Evolutionary conservation across 2,797 vertebrate species (phyloP).

Genomic region (Urophycis tenuis): DNA sequence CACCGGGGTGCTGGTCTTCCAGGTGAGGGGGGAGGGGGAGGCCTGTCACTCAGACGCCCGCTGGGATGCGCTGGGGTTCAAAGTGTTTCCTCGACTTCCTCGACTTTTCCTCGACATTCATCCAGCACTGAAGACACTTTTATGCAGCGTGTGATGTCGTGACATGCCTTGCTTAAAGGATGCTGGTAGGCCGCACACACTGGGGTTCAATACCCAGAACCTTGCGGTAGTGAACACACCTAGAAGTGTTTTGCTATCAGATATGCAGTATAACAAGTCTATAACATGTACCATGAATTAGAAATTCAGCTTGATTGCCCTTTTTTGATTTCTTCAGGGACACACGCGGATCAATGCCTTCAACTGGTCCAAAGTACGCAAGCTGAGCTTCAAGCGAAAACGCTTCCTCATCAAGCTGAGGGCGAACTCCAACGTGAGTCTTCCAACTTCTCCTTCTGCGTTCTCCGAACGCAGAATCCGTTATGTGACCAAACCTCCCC

Average conservation of each 20-base stretch:
- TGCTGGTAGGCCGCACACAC: background rate
- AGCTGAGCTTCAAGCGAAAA: constrained; percentile 98
- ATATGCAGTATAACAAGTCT: background rate
- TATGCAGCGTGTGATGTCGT: background rate
- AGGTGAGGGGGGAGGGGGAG: constrained; percentile 66
- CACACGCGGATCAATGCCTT: constrained; percentile 95
- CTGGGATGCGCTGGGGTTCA: too few relatives aligned
- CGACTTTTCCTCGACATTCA: too few relatives aligned
- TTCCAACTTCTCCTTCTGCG: background rate
- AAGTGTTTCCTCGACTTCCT: too few relatives aligned
- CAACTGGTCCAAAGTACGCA: constrained; percentile 97
- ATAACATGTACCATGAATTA: too few relatives aligned
- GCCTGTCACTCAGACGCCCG: too few relatives aligned
- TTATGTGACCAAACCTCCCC: too few relatives aligned
- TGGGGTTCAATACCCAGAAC: background rate
- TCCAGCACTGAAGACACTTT: background rate
- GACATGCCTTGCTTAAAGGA: background rate
- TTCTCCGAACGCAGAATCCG: background rate
- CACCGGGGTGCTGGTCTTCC: constrained; percentile 92
- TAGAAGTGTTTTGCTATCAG: background rate
- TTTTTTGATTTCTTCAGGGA: constrained; percentile 66
- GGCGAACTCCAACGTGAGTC: constrained; percentile 89
- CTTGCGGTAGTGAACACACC: background rate
- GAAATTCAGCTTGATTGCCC: constrained; percentile 2
- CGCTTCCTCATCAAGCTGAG: constrained; percentile 95